Percentiles rank a stretch among this genome's conserved stretches.
Evolutionary conservation across 2,113 vertebrate genomes (phyloP).

Genomic region (Glaucidium brasilianum): DNA sequence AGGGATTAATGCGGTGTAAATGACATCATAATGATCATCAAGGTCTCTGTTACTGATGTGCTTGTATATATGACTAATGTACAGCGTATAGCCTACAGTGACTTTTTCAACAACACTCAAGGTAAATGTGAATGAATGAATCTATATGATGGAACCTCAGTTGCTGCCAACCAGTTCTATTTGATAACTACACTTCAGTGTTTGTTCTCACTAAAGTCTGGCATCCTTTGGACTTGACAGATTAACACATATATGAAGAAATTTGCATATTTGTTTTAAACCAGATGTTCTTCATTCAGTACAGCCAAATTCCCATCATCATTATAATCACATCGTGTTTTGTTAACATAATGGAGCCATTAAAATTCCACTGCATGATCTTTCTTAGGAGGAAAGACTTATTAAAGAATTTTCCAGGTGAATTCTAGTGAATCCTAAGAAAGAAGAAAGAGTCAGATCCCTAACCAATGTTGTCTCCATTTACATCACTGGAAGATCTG

Average conservation of each 20-base stretch:
- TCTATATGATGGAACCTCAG: neutral
- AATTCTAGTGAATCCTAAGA: conserved; percentile 21
- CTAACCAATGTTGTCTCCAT: neutral
- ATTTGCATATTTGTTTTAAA: conserved; percentile 68
- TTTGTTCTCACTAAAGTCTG: conserved; percentile 20
- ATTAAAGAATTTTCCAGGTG: conserved; percentile 38
- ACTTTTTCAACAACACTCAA: neutral
- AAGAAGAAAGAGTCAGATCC: neutral
- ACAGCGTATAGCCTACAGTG: neutral
- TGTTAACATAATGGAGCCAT: conserved; percentile 52
- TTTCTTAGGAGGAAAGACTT: neutral
- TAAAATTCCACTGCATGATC: conserved; percentile 17
- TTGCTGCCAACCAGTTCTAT: neutral
- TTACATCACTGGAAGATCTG: neutral
- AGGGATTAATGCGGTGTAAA: neutral
- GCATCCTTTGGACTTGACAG: conserved; percentile 52
- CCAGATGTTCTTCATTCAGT: conserved; percentile 38
- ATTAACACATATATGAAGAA: conserved; percentile 61
- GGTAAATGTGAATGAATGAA: neutral
- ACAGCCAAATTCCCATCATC: conserved; percentile 50
- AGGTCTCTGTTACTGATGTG: neutral
- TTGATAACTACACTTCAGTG: neutral
- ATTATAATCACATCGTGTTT: neutral
- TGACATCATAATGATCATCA: neutral
- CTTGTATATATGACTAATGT: neutral